A percentile compares a stretch with the other conserved stretches of the same genome.
Conservation (phyloP, 2,888 invertebrate genomes). For the Nomada lathburiana region DNA sequence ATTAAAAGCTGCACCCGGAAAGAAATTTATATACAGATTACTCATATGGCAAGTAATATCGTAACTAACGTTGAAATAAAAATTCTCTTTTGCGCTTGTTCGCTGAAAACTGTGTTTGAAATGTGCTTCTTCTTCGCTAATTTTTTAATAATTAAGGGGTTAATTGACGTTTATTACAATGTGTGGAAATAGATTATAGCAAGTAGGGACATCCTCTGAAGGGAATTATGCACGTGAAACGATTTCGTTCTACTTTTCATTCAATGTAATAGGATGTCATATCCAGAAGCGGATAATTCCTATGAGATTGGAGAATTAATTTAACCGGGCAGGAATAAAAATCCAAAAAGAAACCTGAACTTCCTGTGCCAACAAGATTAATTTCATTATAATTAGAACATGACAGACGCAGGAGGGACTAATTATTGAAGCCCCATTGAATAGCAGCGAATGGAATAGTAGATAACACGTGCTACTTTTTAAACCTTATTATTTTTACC, state of each 20-base stretch:
- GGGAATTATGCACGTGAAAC: too few species aligned
- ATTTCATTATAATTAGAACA: not conserved
- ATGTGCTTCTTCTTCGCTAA: too few species aligned
- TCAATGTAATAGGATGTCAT: slow-evolving; percentile 11
- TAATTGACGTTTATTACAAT: too few species aligned
- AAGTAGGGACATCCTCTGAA: too few species aligned
- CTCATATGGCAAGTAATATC: too few species aligned
- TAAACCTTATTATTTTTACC: not conserved
- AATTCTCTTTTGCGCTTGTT: too few species aligned
- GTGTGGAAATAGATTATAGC: too few species aligned
- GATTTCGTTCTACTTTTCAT: not conserved
- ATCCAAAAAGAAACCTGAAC: not conserved
- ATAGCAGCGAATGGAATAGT: not conserved
- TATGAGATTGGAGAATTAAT: not conserved
- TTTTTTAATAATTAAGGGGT: too few species aligned
- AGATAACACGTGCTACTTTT: not conserved
- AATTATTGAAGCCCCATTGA: not conserved
- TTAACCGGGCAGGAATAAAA: not conserved
- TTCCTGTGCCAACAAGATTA: not conserved
- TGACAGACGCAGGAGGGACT: not conserved
- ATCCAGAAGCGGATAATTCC: not conserved
- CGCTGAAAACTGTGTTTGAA: too few species aligned
- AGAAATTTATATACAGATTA: too few species aligned
- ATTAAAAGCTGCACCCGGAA: too few species aligned
- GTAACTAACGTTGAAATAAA: too few species aligned